Base-by-base conservation (phyloP, 2,113 vertebrate species). In the Actenoides hombroni region DNA sequence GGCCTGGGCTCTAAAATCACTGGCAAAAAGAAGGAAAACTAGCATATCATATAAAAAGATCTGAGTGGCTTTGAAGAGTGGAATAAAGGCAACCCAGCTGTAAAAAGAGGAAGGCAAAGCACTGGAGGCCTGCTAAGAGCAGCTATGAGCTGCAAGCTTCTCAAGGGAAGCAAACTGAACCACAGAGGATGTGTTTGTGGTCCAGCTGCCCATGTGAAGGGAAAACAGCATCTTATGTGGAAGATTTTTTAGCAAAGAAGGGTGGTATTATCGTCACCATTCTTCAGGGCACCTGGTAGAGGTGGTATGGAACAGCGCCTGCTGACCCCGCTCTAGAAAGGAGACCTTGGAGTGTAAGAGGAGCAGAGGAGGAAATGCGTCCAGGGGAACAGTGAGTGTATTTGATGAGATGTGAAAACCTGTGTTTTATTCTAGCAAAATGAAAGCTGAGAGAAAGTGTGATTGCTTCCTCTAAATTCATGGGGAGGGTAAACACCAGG, bases 401-500 rank as follows among this genome's bases (percentile, higher is more conserved):
- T 92, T 92, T 95, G 92, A 65, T 57, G 49, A 74, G 64, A 83
- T 70, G 92, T 77, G 73, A 86, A 75, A 83, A 83, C 88, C 11
- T 18, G 25, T 3, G 11, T 84, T 95, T 96, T 71, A 59, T 83
- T 93, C 86, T 42, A 69, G 37, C 31, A 8, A 42, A 83, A 90
- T 4, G 20, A 92, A 93, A 90, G 28, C 68, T 49, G 75, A 78
- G 71, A 29, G 28, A 65, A 54, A 46, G 85, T 46, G 40, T 67
- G 83, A 95, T 94, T 92, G 51, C 83, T 54, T 88, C 92, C 76
- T 94, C 44, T 86, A 88, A 96, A 90, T 95, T 96, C 71, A 74
- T 17, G 42, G 60, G 60, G n/a, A 94, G n/a, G 56, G 83, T 49
- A 96, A 97, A 93, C 91, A 88, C 68, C n/a, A 42, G 68, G 76